These are phyloP conservation scores for Pemphigus obesinymphae DNA, from an alignment of 1,140 invertebrate species.

Conservation along the genomic window DNA sequence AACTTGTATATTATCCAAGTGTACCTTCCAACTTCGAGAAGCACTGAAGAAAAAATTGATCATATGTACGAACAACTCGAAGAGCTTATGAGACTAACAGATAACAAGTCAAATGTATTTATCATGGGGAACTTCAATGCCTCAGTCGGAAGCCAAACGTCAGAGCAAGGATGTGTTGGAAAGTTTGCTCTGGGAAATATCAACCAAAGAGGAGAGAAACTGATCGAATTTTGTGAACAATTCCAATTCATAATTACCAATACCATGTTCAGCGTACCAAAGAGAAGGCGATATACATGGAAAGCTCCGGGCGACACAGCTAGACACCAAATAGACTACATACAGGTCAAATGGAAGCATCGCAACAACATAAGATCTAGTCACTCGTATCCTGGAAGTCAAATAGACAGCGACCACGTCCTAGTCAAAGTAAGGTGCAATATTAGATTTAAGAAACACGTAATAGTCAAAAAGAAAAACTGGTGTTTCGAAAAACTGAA, in stretches of 20 bases:
- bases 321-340: constrained; percentile 50
- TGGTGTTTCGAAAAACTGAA: constrained; percentile 36
- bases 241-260: background rate
- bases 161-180: too few relatives aligned
- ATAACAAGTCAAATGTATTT: constrained; percentile 15
- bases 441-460: constrained; percentile 32
- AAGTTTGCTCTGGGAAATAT: too few relatives aligned
- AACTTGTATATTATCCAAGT: too few relatives aligned
- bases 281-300: constrained; percentile 45
- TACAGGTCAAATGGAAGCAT: constrained; percentile 45
- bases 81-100: too few relatives aligned
- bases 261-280: background rate
- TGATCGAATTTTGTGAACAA: constrained; percentile 34
- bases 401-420: too few relatives aligned
- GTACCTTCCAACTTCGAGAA: too few relatives aligned
- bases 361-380: background rate
- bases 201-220: too few relatives aligned
- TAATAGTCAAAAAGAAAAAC: constrained; percentile 18
- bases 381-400: too few relatives aligned
- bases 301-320: too few relatives aligned
- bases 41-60: constrained; percentile 26
- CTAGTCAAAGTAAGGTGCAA: too few relatives aligned
- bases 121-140: constrained; percentile 31
- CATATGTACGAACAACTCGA: constrained; percentile 18
- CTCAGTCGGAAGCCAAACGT: too few relatives aligned